Evolutionary conservation across 1,140 invertebrate genomes (phyloP).

Genomic region (Papilio glaucus): DNA sequence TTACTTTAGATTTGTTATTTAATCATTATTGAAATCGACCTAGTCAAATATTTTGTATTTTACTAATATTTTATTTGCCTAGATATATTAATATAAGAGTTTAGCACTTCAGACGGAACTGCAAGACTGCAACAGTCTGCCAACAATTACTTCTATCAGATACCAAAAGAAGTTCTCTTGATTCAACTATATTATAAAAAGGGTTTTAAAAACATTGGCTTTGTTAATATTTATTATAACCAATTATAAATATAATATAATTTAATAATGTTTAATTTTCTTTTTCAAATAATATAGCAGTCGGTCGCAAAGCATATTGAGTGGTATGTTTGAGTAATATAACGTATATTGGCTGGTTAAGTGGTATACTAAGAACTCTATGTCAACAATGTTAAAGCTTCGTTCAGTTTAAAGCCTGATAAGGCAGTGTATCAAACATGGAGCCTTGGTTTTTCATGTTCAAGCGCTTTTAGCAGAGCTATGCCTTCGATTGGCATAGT

Average conservation of each 20-base stretch:
- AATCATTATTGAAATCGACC: background rate
- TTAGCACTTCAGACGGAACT: no score
- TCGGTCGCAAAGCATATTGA: no score
- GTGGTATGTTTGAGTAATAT: no score
- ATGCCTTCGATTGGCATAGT: background rate
- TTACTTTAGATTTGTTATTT: constrained; percentile 19
- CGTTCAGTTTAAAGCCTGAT: background rate
- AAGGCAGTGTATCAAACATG: background rate
- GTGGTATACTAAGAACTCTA: background rate
- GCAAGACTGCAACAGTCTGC: no score
- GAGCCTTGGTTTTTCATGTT: constrained; percentile 4
- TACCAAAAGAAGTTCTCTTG: no score
- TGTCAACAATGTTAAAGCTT: constrained; percentile 6
- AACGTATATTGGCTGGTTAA: background rate
- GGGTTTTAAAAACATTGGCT: no score
- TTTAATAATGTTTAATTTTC: no score
- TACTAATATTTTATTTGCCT: background rate
- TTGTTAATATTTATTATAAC: no score
- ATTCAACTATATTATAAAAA: no score
- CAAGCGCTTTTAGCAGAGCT: background rate
- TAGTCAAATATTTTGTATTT: background rate
- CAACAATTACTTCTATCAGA: no score
- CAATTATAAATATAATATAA: no score
- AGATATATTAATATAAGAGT: background rate
- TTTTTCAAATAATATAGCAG: no score